phyloP scores from a whole-genome alignment of 1,140 invertebrate species.

The Neodiprion pinetum region DNA sequence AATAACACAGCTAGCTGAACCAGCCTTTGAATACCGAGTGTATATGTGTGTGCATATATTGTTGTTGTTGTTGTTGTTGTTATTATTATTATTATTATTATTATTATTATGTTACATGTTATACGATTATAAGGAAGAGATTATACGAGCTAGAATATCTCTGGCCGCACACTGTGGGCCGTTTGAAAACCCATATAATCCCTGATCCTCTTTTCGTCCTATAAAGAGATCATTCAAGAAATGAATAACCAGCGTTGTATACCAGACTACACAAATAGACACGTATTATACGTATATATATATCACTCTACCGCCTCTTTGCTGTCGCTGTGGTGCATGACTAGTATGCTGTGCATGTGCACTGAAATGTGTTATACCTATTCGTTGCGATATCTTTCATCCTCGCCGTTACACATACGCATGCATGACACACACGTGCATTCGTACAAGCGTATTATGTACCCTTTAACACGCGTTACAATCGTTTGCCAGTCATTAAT shows the following conservation, averaged over 20 bases:
- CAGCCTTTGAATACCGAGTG: no score
- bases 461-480: no score
- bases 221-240: slow-evolving; percentile 4
- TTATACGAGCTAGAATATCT: no score
- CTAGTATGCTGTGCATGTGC: not conserved
- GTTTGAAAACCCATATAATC: slow-evolving; percentile 2
- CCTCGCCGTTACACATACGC: not conserved
- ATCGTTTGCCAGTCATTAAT: not conserved
- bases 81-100: no score
- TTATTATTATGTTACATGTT: no score
- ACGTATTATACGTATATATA: not conserved
- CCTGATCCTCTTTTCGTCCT: not conserved
- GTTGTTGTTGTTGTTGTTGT: no score
- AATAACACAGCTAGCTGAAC: no score
- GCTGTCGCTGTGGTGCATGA: no score
- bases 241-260: not conserved
- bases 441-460: no score
- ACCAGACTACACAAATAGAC: no score
- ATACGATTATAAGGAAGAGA: no score
- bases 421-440: not conserved
- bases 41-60: no score
- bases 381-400: not conserved
- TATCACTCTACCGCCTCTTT: not conserved
- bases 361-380: not conserved
- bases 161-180: not conserved